phyloP scores from a whole-genome alignment of 1,140 invertebrate species.

The Drosophila nannoptera region DNA sequence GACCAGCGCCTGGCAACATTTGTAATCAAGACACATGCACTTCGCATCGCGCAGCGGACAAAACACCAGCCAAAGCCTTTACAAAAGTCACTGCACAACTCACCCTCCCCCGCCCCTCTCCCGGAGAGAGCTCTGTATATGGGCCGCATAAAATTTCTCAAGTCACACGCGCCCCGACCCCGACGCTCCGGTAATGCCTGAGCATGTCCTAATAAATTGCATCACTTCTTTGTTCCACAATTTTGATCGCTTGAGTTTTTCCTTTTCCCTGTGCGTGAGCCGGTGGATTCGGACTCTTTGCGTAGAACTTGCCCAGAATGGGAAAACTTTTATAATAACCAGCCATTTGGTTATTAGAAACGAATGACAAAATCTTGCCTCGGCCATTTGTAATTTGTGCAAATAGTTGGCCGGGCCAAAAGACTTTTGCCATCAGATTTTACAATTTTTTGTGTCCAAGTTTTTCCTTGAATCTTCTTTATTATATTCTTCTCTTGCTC shows the following conservation, averaged over 20 bases:
- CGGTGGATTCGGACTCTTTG: constrained; percentile 17
- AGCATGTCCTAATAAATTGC: constrained; percentile 55
- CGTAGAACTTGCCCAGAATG: constrained; percentile 50
- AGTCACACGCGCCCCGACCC: neutral
- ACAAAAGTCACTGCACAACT: constrained; percentile 39
- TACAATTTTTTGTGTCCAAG: neutral
- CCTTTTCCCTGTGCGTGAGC: constrained; percentile 47
- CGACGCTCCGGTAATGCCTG: constrained; percentile 24
- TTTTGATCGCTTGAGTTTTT: constrained; percentile 44
- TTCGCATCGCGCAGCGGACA: constrained; percentile 1
- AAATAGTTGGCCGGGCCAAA: constrained; percentile 44
- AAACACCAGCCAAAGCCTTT: constrained; percentile 32
- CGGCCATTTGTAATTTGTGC: constrained; percentile 43
- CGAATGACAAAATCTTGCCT: constrained; percentile 41
- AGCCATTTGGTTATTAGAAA: constrained; percentile 53
- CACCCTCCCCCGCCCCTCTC: neutral
- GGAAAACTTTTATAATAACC: constrained; percentile 63
- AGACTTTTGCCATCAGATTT: constrained; percentile 14
- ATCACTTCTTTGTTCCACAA: constrained; percentile 45
- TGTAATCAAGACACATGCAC: constrained; percentile 36
- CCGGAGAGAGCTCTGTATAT: neutral
- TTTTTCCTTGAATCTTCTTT: neutral
- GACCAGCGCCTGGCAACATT: constrained; percentile 18
- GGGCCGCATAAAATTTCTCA: constrained; percentile 38
- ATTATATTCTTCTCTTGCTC: too few species aligned